Base-by-base conservation (phyloP, 2,888 invertebrate genomes). In the Ormyrus pomaceus region DNA sequence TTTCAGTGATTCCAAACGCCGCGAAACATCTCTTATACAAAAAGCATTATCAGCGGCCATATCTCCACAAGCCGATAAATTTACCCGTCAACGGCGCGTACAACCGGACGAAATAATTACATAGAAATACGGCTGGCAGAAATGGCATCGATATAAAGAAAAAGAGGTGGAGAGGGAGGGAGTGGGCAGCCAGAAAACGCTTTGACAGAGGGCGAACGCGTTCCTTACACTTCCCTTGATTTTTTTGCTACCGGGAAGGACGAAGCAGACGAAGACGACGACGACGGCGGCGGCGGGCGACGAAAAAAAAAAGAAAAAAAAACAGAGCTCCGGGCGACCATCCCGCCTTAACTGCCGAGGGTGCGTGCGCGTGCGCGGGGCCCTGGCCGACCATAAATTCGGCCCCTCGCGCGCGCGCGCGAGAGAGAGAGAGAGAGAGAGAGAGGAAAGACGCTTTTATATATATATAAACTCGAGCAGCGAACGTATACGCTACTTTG, bases 361-460 rank as follows among this genome's bases (percentile, higher is more conserved):
- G 65, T 48, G n/a, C n/a, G 58, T 34, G 34, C 11, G 7, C 13
- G 50, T 65, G 34, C 34, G 50, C 13, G 8, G 8, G 34, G 61
- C 80, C 66, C 73, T 13, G 19, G 34, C 81, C 82, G 81, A 83
- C 79, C 83, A 82, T 84, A 84, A 84, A 84, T 84, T 81, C 61
- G 78, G 48, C 34, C 61, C 34, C 50, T 45, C 50, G 59, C 66
- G 45, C 50, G 72, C 53, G 45, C 48, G 9, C 19, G 50, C 61
- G 34, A 13, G 13, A 19, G 19, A 19, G 34, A 34, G 34, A 34
- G 34, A 34, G 34, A 13, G 13, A 19, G 19, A 19, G 34, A 34
- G 34, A 34, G 34, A 34, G 34, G 34, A 34, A 34, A 34, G 34
- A 34, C 34, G 34, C 4, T 34, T 19, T 19, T 19, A 19, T 19